Evolutionary conservation across 2,113 vertebrate genomes (phyloP).

Genomic region (Cyanocitta stelleri): DNA sequence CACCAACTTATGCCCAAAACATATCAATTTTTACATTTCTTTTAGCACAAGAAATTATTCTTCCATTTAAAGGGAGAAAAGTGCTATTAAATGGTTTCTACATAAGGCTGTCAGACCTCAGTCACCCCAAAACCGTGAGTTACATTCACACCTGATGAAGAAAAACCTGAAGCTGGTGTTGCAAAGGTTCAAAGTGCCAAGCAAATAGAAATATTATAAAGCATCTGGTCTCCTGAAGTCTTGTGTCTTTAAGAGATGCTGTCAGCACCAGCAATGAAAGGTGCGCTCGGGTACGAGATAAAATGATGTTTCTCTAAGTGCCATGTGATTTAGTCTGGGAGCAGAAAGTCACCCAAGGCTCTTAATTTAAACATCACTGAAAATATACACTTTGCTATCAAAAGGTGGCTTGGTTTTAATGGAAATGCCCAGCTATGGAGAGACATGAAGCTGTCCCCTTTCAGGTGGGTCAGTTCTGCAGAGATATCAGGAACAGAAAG

Average conservation of each 20-base stretch:
- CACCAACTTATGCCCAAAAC: background rate
- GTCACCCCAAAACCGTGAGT: background rate
- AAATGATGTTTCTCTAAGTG: background rate
- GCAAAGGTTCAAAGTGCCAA: background rate
- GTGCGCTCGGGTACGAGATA: background rate
- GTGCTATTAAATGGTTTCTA: background rate
- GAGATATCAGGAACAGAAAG: background rate
- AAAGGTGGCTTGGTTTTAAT: background rate
- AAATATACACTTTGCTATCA: background rate
- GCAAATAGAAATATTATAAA: background rate
- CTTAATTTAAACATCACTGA: background rate
- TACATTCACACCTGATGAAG: background rate
- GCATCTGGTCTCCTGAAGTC: background rate
- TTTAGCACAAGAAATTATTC: background rate
- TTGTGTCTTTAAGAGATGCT: background rate
- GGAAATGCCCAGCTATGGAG: background rate
- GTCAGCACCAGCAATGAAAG: background rate
- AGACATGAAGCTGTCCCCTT: background rate
- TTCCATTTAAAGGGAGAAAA: background rate
- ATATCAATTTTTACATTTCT: fast-evolving
- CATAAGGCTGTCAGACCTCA: background rate
- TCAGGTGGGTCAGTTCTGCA: background rate
- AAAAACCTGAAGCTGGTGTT: background rate
- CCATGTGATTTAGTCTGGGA: background rate
- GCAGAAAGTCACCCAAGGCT: background rate